Evolutionary conservation across 2,888 invertebrate genomes (phyloP), one percentile per base, ranked within the genome.

Genomic region (Aethes cnicana): DNA sequence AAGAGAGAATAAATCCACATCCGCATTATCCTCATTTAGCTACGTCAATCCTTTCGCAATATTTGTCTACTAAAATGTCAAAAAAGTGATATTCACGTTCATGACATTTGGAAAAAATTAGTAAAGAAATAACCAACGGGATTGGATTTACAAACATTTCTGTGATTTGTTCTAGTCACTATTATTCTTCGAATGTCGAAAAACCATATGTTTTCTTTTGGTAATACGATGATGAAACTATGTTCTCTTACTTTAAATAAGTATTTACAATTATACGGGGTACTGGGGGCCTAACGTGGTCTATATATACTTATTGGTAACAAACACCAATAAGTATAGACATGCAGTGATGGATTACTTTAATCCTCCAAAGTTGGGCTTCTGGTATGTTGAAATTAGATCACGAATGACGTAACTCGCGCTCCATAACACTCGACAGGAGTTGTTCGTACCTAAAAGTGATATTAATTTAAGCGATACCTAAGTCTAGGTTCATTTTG

Each of bases 401-500:
- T 58, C 55, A 66, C 61, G 53, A 57, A 63, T 56, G 62, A 62
- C 53, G 56, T 64, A 64, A 65, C 61, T 49, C 39, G 39, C 39
- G 12, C 46, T 46, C 37, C 21, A 18, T 18, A 28, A 35, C 26
- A 12, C 11, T 39, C 32, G 43, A 46, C 56, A 50, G 59, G 56
- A 58, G 63, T 58, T 61, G 61, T 71, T 74, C 74, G 67, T 81
- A 82, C 77, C 69, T 76, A 78, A 81, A 87, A 85, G 88, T 88
- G 88, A 89, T 89, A 88, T 84, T 88, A 88, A 84, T 81, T 84
- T 87, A 86, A 84, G 86, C 77, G 70, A 74, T 77, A 78, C 71
- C 52, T 52, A 52, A 52, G 63, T 68, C 72, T 83, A 81, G 77
- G 77, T 84, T 84, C 81, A 79, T 83, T 80, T 78, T 82, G 80